Evolutionary conservation across 2,113 vertebrate genomes (phyloP).

Genomic region (Oncorhynchus masou): DNA sequence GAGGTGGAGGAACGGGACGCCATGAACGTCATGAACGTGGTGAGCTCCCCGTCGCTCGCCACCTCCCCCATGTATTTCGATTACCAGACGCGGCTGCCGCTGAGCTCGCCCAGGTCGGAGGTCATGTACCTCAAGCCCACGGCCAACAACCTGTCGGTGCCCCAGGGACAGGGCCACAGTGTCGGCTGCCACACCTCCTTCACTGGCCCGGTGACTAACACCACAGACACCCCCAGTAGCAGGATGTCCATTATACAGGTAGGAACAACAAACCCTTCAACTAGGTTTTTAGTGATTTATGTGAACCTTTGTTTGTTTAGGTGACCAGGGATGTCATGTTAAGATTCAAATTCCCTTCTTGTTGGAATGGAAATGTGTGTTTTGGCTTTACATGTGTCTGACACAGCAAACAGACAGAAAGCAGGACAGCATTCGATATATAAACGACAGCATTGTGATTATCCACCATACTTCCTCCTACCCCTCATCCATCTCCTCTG

Average conservation of each 20-base stretch:
- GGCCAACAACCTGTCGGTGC: slow-evolving; percentile 97
- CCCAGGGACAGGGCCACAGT: slow-evolving; percentile 83
- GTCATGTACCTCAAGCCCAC: slow-evolving; percentile 99
- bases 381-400: neutral
- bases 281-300: too few relatives aligned
- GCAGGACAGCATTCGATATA: neutral
- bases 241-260: slow-evolving; percentile 99
- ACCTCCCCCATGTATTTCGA: slow-evolving; percentile 99
- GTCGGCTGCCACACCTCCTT: slow-evolving; percentile 98
- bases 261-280: slow-evolving; percentile 54
- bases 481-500: too few relatives aligned
- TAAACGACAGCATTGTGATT: too few relatives aligned
- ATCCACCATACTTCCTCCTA: too few relatives aligned
- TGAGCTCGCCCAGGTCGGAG: slow-evolving; percentile 98
- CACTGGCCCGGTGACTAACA: slow-evolving; percentile 93
- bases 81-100: slow-evolving; percentile 98
- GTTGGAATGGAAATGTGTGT: neutral
- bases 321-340: too few relatives aligned
- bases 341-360: too few relatives aligned
- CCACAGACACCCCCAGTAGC: slow-evolving; percentile 92
- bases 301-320: too few relatives aligned
- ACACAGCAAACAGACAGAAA: neutral
- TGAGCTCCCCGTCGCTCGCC: slow-evolving; percentile 98
- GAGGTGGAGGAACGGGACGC: slow-evolving; percentile 97
- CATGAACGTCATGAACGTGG: slow-evolving; percentile 99